Evolutionary conservation across 2,113 vertebrate genomes (phyloP), one percentile per base, ranked within the genome.

Genomic region (Isichthys henryi): DNA sequence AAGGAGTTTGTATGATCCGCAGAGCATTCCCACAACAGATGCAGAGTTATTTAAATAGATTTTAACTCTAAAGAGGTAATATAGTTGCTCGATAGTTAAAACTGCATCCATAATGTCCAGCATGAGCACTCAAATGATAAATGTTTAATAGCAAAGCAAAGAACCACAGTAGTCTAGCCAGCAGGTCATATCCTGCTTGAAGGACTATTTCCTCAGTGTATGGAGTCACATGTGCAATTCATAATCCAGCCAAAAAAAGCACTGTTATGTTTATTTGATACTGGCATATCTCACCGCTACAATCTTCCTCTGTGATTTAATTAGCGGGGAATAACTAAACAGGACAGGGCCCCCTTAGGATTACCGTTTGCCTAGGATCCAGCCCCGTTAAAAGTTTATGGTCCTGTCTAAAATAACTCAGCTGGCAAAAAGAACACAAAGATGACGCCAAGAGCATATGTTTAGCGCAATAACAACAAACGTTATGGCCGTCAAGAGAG

Each of bases 401-500:
- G 96, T 96, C 96, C 96, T 95, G 96, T 95, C 95, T 96, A 97
- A 96, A 97, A 97, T 96, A 97, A 97, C 97, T 96, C 95, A 95
- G 94, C 95, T 94, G 5, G 85, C 96, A 96, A 96, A 89, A 17
- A 50, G 70, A 88, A 52, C 88, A 83, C 56, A 90, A 89, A 89
- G 88, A 83, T 89, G 87, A 96, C 95, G 96, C 96, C 95, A 96
- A 93, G 95, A 96, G 95, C 97, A 98, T 98, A 98, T 98, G 97
- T 96, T 97, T 96, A 95, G 94, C 95, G 95, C 97, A 97, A 97
- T 97, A 98, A 97, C 96, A 97, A 97, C 96, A 97, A 97, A 96
- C 95, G 96, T 97, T 97, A 98, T 97, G 96, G 96, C 96, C 96
- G 97, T 97, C 97, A 95, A 94, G 97, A 97, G 97, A 98, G 96